These are phyloP conservation scores for Tarsius wallacei DNA, from an alignment of 2,797 vertebrate species.

Conservation along the genomic window DNA sequence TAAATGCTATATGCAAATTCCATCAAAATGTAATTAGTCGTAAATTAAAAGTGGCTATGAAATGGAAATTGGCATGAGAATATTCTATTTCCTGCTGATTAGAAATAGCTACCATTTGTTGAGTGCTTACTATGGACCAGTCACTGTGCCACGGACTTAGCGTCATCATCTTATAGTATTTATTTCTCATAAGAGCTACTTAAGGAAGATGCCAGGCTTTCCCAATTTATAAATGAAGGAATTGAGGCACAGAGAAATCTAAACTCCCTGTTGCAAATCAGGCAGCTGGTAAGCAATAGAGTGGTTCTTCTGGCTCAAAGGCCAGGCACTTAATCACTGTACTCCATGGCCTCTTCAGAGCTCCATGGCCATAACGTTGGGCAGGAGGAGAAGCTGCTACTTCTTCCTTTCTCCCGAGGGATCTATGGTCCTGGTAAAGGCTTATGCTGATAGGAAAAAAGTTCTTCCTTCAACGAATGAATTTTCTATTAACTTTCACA, in stretches of 20 bases:
- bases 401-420: not conserved
- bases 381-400: not conserved
- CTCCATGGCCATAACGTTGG: fast-evolving
- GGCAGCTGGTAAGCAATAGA: not conserved
- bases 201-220: not conserved
- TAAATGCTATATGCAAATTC: constrained; percentile 79
- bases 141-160: not conserved
- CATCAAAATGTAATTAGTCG: constrained; percentile 79
- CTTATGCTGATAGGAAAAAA: not conserved
- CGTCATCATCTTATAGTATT: not conserved
- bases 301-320: not conserved
- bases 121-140: constrained; percentile 38
- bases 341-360: fast-evolving
- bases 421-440: not conserved
- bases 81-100: constrained; percentile 50
- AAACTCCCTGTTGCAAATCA: not conserved
- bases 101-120: constrained; percentile 51
- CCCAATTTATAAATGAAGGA: not conserved
- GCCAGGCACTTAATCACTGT: not conserved
- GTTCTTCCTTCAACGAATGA: not conserved
- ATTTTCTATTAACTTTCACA: not conserved
- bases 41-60: constrained; percentile 75
- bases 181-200: not conserved
- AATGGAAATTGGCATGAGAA: constrained; percentile 61
- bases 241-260: not conserved